Evolutionary conservation across 2,888 invertebrate species (phyloP), one percentile per base, ranked within the genome.

Genomic region (Branchipolynoe longqiensis): DNA sequence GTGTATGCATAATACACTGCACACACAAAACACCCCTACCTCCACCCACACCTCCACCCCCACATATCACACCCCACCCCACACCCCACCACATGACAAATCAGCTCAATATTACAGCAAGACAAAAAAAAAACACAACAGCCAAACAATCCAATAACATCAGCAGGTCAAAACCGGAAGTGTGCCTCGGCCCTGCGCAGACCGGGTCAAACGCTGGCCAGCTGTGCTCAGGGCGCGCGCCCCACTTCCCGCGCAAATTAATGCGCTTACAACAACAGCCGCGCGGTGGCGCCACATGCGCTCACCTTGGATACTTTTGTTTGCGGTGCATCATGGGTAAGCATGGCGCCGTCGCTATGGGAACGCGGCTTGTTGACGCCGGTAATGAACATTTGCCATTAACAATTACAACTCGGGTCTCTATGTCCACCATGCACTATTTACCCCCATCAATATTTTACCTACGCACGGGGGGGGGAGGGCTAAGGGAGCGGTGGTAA

Each of bases 241-340:
- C 69, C 69, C 69, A 38, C 36, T n/a, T n/a, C 69, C 69, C 69
- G 58, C 58, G 22, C 69, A 69, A 69, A 69, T 69, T 33, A 69
- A 69, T 69, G 33, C 69, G n/a, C 33, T 33, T 38, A 69, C 36
- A 69, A 69, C 69, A 69, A 69, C 69, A 69, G 18, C 69, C 6
- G 3, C 38, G 8, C 14, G n/a, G 69, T n/a, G 36, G 22, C 69
- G 69, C 69, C 69, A 33, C 69, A 69, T 69, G 69, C 69, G 69
- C 69, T 18, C 69, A 69, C 69, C 69, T 69, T 69, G 69, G 69
- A 69, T 69, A 69, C 69, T 69, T 69, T 69, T 69, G 69, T 69
- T 69, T 69, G 69, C 69, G 1, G 38, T 36, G 69, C 69, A 69
- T 69, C 69, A 69, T 33, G 69, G 69, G 69, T 69, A 69, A 69